phyloP scores from a whole-genome alignment of 2,888 invertebrate genomes.

The Acronicta psi region DNA sequence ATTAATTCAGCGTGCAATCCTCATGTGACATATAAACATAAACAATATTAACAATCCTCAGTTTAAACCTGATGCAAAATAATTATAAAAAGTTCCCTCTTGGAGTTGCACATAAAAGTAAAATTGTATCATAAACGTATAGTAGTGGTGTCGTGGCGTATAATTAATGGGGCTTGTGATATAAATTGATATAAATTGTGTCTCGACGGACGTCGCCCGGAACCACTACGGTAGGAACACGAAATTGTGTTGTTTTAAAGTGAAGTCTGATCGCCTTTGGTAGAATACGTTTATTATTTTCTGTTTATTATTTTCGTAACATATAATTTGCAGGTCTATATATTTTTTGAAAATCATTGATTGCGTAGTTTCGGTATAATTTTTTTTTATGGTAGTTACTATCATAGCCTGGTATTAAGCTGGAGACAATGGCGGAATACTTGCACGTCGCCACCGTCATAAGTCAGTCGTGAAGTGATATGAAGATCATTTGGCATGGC shows the following conservation, averaged over 20 bases:
- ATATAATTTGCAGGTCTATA: no score
- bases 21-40: background rate
- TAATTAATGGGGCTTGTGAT: conserved; percentile 55
- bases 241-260: conserved; percentile 26
- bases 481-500: no score
- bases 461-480: no score
- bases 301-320: no score
- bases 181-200: conserved; percentile 62
- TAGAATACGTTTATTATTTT: conserved; percentile 22
- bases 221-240: conserved; percentile 35
- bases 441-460: no score
- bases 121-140: conserved; percentile 51
- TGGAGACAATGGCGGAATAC: no score
- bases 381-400: no score
- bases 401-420: no score
- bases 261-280: conserved; percentile 29
- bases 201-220: conserved; percentile 44
- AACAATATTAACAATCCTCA: background rate
- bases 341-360: no score
- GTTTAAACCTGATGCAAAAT: conserved; percentile 6
- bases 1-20: background rate
- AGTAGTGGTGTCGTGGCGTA: conserved; percentile 48
- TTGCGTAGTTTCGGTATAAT: no score
- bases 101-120: conserved; percentile 27
- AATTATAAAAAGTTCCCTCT: conserved; percentile 7